These are phyloP conservation scores for Xenopus tropicalis DNA, from an alignment of 2,113 vertebrate species.

Conservation along the genomic window UCB_Xtro_10.0 CM004443.2:138872001-138872500, in stretches of 20 bases:
- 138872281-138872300: neutral
- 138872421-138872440: neutral
- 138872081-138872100: no score
- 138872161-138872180: no score
- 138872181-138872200: no score
- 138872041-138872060: no score
- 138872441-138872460: neutral
- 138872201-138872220: neutral
- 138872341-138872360: neutral
- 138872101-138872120: no score
- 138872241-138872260: conserved; percentile 32
- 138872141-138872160: no score
- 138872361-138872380: neutral
- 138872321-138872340: neutral
- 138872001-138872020: no score
- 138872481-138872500: neutral
- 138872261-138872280: neutral
- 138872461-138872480: neutral
- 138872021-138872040: no score
- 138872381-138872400: neutral
- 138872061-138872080: no score
- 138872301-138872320: neutral
- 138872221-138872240: neutral
- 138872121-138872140: no score
- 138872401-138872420: neutral